Percentiles rank a stretch among this genome's conserved stretches.
Evolutionary conservation across 2,113 vertebrate genomes (phyloP).

Genomic region (Lophura nycthemera): DNA sequence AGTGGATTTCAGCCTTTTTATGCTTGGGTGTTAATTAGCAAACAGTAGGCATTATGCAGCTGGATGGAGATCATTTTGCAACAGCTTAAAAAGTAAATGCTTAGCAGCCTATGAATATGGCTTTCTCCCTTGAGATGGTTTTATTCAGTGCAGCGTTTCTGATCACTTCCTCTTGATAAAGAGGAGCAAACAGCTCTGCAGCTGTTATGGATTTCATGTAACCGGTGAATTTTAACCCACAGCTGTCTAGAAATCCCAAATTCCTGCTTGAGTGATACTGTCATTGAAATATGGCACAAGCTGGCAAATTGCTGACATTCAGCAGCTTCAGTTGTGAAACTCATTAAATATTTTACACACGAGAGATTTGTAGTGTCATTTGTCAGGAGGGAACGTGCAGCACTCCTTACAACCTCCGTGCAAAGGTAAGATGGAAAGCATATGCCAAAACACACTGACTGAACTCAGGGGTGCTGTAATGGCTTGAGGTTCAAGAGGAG

Average conservation of each 20-base stretch:
- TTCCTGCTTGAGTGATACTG: not conserved
- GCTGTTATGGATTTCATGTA: not conserved
- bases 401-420: rapidly evolving
- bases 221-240: constrained; percentile 40
- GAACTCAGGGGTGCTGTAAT: not conserved
- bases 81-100: constrained; percentile 17
- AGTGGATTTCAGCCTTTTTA: not conserved
- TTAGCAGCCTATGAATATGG: constrained; percentile 26
- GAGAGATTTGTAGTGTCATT: not conserved
- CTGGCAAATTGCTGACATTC: not conserved
- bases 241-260: not conserved
- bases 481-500: not conserved
- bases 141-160: constrained; percentile 11
- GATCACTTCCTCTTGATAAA: constrained; percentile 32
- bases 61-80: constrained; percentile 42
- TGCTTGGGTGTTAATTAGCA: constrained; percentile 49
- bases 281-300: rapidly evolving
- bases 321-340: not conserved
- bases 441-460: not conserved
- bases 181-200: constrained; percentile 42
- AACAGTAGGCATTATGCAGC: constrained; percentile 35
- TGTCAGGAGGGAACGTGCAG: not conserved
- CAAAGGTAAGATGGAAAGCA: not conserved
- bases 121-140: constrained; percentile 26
- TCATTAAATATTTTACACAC: not conserved